Conservation (phyloP, 2,113 vertebrate species). For the Chionomys nivalis region DNA sequence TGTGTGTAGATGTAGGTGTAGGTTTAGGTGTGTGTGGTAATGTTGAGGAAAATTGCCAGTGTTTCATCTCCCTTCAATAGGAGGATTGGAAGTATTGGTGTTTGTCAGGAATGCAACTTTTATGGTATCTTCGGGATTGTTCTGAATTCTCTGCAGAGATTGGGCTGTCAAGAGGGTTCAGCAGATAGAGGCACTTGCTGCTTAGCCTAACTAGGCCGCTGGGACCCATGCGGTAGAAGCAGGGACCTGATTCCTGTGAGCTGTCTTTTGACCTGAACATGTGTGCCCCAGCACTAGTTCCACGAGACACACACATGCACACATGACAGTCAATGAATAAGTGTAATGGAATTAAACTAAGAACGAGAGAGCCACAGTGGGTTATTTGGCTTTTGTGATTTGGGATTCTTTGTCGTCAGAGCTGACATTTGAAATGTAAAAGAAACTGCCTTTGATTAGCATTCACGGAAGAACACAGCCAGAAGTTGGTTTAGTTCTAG, state of each 20-base stretch:
- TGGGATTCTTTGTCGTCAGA: conserved; percentile 20
- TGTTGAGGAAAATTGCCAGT: conserved; percentile 68
- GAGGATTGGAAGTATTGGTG: conserved; percentile 6
- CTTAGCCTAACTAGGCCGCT: too few species aligned
- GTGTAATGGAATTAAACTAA: neutral
- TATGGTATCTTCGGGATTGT: neutral
- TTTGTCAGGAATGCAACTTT: conserved; percentile 4
- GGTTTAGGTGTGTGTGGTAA: neutral
- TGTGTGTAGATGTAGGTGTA: neutral
- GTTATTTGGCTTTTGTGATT: conserved; percentile 48
- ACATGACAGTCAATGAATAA: neutral
- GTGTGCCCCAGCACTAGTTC: neutral
- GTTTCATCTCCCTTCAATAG: conserved; percentile 9
- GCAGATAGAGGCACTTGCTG: neutral
- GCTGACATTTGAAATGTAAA: conserved; percentile 31
- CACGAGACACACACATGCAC: neutral
- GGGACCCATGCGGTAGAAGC: neutral
- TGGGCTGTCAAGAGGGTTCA: neutral
- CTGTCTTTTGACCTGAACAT: neutral
- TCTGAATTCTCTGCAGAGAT: conserved; percentile 20
- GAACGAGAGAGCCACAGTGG: neutral
- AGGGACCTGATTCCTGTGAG: neutral
- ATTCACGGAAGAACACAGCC: neutral
- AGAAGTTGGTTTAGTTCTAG: neutral
- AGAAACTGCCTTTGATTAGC: conserved; percentile 49